A percentile compares a stretch with the other conserved stretches of the same genome.
Evolutionary conservation across 2,797 vertebrate genomes (phyloP).

Genomic region (Aeoliscus strigatus): DNA sequence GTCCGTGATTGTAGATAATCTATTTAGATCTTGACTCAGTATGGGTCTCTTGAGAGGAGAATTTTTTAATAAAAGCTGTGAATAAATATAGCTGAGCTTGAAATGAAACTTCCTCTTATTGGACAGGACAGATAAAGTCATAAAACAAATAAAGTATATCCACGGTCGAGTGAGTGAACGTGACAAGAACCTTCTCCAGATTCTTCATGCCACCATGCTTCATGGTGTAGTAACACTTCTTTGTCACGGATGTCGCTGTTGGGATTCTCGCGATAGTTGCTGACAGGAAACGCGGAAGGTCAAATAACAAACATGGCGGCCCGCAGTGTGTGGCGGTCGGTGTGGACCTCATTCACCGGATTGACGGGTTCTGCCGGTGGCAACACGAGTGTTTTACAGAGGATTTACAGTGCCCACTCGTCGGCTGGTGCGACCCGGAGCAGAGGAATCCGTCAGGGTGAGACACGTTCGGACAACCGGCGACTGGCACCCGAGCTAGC

Average conservation of each 20-base stretch:
- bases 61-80: no score
- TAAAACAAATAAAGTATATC: not conserved
- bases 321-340: slow-evolving; percentile 44
- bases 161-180: not conserved
- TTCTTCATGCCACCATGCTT: not conserved
- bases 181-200: not conserved
- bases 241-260: slow-evolving; percentile 15
- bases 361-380: slow-evolving; percentile 20
- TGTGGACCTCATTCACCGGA: slow-evolving; percentile 44
- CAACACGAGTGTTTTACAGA: slow-evolving; percentile 5
- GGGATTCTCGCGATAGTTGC: slow-evolving; percentile 27
- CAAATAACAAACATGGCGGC: slow-evolving; percentile 69
- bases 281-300: slow-evolving; percentile 57
- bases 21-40: slow-evolving; percentile 9
- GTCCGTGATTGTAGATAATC: slow-evolving; percentile 8
- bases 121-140: slow-evolving; percentile 2
- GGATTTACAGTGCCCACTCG: slow-evolving; percentile 28
- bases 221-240: not conserved
- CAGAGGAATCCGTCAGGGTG: slow-evolving; percentile 72
- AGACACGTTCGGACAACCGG: no score
- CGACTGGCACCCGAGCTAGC: no score
- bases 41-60: no score
- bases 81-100: slow-evolving; percentile 5
- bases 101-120: slow-evolving; percentile 15
- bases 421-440: slow-evolving; percentile 42